Evolutionary conservation across 2,888 invertebrate species (phyloP), one percentile per base, ranked within the genome.

Genomic region (Linnaemya tessellans): DNA sequence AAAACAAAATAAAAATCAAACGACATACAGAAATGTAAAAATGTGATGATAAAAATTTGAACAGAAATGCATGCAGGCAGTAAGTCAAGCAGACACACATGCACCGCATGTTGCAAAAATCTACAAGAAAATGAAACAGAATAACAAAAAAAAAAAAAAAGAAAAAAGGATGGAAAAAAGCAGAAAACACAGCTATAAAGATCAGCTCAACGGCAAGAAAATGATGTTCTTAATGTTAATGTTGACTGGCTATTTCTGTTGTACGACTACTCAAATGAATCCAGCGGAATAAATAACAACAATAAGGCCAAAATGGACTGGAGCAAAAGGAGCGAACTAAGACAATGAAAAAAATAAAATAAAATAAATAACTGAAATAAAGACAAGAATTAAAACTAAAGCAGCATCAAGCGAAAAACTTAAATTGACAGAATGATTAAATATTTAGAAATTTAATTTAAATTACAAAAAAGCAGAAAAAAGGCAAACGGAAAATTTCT

Each of bases 1-100:
- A 3, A 20, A 46, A 62, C 20, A 18, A 18, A 30, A 11, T 41
- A 41, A 54, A 30, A 60, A 62, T 25, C 80, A 64, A 78, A 73
- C 65, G 51, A 80, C 64, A 64, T n/a, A 82, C 81, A 75, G 79
- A 85, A 85, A 82, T 85, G 75, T 80, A 82, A 85, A 85, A 82
- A 82, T 79, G 79, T 80, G 80, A 58, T 87, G 87, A 88, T 87
- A 87, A 84, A 86, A 84, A 87, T 87, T 81, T 68, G 75, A 88
- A 84, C 84, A 84, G 88, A 88, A 86, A 86, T 86, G 87, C 85
- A 88, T 78, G 87, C 86, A 87, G 84, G 86, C 87, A 86, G 82
- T 71, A 71, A 86, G 67, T 84, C 83, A 87, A 74, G 85, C 87
- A 83, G 73, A 87, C 81, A 86, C 84, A 85, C 80, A 84, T 80